These are phyloP conservation scores for Threskiornis aethiopicus DNA, from an alignment of 2,797 vertebrate genomes.

Conservation along the genomic window DNA sequence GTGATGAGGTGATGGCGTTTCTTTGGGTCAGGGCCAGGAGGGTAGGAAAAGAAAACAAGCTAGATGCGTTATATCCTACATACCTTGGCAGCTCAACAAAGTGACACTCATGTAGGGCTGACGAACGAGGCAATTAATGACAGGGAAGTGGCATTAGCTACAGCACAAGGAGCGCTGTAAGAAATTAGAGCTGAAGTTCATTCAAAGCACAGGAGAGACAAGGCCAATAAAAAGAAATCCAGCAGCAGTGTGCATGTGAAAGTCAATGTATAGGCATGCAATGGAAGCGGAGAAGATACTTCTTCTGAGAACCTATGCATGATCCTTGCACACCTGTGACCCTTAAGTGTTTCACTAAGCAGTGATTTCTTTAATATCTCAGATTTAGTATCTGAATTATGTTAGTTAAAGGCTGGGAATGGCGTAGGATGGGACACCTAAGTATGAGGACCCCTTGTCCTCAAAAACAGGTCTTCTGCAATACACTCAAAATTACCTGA, in stretches of 20 bases:
- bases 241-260: background rate
- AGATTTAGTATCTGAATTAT: background rate
- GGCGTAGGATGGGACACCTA: background rate
- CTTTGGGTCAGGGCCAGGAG: conserved; percentile 21
- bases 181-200: conserved; percentile 10
- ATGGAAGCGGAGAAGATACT: background rate
- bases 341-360: background rate
- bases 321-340: background rate
- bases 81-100: conserved; percentile 48
- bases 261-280: background rate
- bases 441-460: background rate
- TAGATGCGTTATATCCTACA: conserved; percentile 37
- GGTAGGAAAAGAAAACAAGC: conserved; percentile 58
- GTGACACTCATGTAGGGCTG: conserved; percentile 21
- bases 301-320: background rate
- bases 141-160: conserved; percentile 2
- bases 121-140: background rate
- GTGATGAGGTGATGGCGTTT: conserved; percentile 56
- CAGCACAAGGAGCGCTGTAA: background rate
- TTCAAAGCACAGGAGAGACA: conserved; percentile 2
- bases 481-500: background rate
- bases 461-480: background rate
- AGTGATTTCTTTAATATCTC: background rate
- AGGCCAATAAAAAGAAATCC: background rate
- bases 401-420: background rate